These are phyloP conservation scores for Caenorhabditis japonica DNA, from an alignment of 2,888 invertebrate genomes.

Conservation along the genomic window DNA sequence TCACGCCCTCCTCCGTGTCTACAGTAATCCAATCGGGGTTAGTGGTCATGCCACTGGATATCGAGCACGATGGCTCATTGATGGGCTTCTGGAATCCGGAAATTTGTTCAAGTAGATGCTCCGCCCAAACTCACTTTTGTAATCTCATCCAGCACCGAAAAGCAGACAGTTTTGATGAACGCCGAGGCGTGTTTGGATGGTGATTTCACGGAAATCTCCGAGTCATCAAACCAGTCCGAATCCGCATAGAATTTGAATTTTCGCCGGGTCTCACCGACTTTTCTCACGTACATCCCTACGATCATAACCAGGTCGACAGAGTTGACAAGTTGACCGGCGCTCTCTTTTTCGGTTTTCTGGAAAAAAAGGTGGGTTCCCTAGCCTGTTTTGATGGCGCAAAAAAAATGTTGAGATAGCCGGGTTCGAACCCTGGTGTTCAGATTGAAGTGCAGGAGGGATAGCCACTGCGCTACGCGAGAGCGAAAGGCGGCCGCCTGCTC, in stretches of 20 bases:
- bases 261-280: conserved; percentile 12
- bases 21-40: conserved; percentile 58
- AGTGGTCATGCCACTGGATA: conserved; percentile 47
- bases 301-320: conserved; percentile 41
- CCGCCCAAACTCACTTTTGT: conserved; percentile 46
- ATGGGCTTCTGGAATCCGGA: conserved; percentile 50
- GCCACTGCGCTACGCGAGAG: too few relatives aligned
- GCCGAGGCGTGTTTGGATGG: conserved; percentile 32
- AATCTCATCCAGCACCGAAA: conserved; percentile 50
- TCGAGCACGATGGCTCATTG: conserved; percentile 55
- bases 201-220: conserved; percentile 36
- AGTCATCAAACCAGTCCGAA: conserved; percentile 54
- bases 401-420: not conserved
- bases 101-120: too few relatives aligned
- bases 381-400: too few relatives aligned
- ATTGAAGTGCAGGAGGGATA: too few relatives aligned
- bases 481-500: too few relatives aligned
- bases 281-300: conserved; percentile 52
- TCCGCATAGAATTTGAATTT: conserved; percentile 61
- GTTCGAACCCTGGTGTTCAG: too few relatives aligned
- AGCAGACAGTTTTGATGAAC: conserved; percentile 53
- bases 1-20: conserved; percentile 33
- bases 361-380: conserved; percentile 4
- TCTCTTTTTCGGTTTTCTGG: conserved; percentile 52
- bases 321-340: conserved; percentile 24